Evolutionary conservation across 1,140 invertebrate genomes (phyloP).

Genomic region (Augochlora pura): DNA sequence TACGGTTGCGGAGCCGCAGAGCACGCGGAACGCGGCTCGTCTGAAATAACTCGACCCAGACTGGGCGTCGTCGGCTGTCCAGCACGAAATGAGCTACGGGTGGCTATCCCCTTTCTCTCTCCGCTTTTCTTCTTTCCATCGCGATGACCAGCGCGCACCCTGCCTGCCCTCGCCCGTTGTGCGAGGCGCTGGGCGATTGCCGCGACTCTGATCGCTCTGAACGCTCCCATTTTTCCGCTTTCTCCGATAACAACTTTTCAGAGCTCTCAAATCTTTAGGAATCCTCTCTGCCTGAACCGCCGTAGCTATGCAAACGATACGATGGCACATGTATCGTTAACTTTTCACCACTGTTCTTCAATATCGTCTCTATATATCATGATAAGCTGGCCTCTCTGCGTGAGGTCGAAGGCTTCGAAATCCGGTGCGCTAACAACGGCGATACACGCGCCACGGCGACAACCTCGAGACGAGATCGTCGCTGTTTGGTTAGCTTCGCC

Average conservation of each 20-base stretch:
- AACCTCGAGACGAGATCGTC: constrained; percentile 12
- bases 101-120: constrained; percentile 18
- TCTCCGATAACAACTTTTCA: no score
- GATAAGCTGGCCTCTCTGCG: background rate
- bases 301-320: no score
- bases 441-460: constrained; percentile 1
- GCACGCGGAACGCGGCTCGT: constrained; percentile 45
- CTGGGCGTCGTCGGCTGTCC: constrained; percentile 64
- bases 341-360: background rate
- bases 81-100: constrained; percentile 61
- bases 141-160: no score
- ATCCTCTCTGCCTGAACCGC: no score
- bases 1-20: constrained; percentile 39
- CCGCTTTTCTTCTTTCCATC: constrained; percentile 1
- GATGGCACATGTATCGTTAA: no score
- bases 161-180: constrained; percentile 30
- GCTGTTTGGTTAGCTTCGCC: constrained; percentile 14
- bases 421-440: background rate
- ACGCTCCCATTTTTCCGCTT: no score
- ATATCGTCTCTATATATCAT: background rate
- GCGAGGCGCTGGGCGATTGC: constrained; percentile 16
- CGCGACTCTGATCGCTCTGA: no score
- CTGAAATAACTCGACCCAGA: constrained; percentile 65
- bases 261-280: no score
- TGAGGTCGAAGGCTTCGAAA: background rate